Evolutionary conservation across 2,797 vertebrate genomes (phyloP), one percentile per base, ranked within the genome.

Genomic region (Falco cherrug): DNA sequence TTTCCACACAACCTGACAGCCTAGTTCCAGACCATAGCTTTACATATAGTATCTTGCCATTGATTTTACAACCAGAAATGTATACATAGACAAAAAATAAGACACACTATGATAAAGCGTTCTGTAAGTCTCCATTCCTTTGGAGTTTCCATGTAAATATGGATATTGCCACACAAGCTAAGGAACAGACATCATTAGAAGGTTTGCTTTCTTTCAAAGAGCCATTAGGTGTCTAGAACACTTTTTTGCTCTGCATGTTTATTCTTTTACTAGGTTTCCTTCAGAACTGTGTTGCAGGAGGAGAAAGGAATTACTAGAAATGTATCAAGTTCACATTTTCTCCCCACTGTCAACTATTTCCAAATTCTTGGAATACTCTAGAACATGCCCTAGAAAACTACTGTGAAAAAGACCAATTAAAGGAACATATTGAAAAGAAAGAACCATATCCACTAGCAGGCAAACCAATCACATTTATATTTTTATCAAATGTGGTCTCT

Each of bases 391-490:
- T 53, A 51, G 37, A 83, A 86, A 74, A 48, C 33, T 22, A 33
- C 21, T 8, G 21, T 0, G 5, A 50, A 71, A 71, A 86, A 56
- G 17, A 64, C 12, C 6, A 56, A 35, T 17, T 53, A 45, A 70
- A 79, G 24, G n/a, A 84, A 26, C 53, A 41, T 13, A 41, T 41
- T 50, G 57, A 73, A 35, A 84, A 24, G n/a, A 86, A 25, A 68
- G 37, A 60, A 56, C 19, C 45, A 13, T 4, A 73, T 22, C 35
- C 51, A 57, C 22, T 7, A 67, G 70, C 70, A 89, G 76, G 16
- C 20, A 18, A 28, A 77, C 48, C 0, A 7, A 71, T 39, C 16
- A 1, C 21, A 24, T 0, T 19, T 8, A 21, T 17, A 2, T 10
- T 53, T 16, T 21, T 13, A 22, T 13, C 56, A 21, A 28, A 33